Evolutionary conservation across 2,888 invertebrate species (phyloP), one percentile per base, ranked within the genome.

Genomic region (Perdita meconis): DNA sequence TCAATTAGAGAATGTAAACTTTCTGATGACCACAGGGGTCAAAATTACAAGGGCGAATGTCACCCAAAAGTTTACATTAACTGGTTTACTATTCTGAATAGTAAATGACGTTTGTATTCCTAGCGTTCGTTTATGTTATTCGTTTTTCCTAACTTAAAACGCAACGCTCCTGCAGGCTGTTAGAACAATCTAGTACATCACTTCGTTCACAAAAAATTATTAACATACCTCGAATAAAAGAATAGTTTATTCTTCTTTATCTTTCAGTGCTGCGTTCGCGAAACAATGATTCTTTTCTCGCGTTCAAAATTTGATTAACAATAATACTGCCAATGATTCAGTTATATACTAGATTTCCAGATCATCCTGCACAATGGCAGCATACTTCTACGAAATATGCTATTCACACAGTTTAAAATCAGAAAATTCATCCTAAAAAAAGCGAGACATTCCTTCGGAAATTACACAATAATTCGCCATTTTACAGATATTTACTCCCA

Each of bases 321-420:
- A 36, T 51, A 64, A 59, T 74, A 64, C 64, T 64, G 71, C 53
- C 53, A 44, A 65, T 72, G 22, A 42, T 16, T 5, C 22, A 2
- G 8, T 51, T 55, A 6, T 19, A 16, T 60, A 72, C 57, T 34
- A 60, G 75, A 65, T 8, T 40, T 50, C 12, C n/a, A 55, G 6
- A 56, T 50, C 34, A 57, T 47, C 30, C 57, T 53, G 65, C 44
- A 34, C 0, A 44, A 44, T 75, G 16, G 24, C 10, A 44, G 51
- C 56, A 51, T 70, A 69, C 24, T 19, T 75, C 26, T 38, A 47
- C 13, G 24, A 65, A 69, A 75, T 56, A 44, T 67, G 36, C 42
- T 66, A 19, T 42, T 19, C 10, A 19, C 22, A 34, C 13, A 44
- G 56, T 50, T 61, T 8, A 16, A 44, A 16, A 47, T 56, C n/a